phyloP scores from a whole-genome alignment of 2,113 vertebrate species.

The Cygnus atratus region DNA sequence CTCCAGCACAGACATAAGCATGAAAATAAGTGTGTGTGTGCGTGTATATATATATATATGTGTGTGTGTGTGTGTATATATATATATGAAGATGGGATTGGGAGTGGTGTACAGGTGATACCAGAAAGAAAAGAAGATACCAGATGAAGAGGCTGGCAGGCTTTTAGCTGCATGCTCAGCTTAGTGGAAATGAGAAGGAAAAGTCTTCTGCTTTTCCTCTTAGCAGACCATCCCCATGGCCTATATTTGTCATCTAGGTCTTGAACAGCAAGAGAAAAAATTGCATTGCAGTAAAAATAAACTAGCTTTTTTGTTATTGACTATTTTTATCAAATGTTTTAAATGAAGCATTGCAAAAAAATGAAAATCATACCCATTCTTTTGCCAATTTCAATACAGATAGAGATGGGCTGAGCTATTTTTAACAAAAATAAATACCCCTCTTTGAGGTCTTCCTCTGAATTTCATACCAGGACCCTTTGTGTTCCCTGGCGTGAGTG shows the following conservation, averaged over 20 bases:
- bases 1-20: not conserved
- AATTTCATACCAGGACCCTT: slow-evolving; percentile 77
- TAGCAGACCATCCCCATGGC: not conserved
- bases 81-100: not conserved
- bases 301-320: slow-evolving; percentile 73
- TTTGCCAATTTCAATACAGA: slow-evolving; percentile 79
- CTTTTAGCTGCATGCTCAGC: slow-evolving; percentile 9
- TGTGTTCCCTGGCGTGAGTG: slow-evolving; percentile 75
- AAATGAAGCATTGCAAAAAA: slow-evolving; percentile 74
- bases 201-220: not conserved
- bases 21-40: not conserved
- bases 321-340: slow-evolving; percentile 82
- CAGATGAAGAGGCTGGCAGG: not conserved
- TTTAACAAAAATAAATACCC: slow-evolving; percentile 81
- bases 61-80: not conserved
- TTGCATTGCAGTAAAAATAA: slow-evolving; percentile 75
- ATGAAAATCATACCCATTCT: slow-evolving; percentile 80
- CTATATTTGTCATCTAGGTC: slow-evolving; percentile 51
- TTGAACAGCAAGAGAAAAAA: slow-evolving; percentile 51
- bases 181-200: slow-evolving; percentile 44
- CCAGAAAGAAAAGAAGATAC: not conserved
- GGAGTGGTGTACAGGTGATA: not conserved
- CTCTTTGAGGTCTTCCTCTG: slow-evolving; percentile 79
- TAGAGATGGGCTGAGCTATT: slow-evolving; percentile 79
- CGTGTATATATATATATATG: too few species aligned